Evolutionary conservation across 2,797 vertebrate genomes (phyloP).

Genomic region (Tinamus major): DNA sequence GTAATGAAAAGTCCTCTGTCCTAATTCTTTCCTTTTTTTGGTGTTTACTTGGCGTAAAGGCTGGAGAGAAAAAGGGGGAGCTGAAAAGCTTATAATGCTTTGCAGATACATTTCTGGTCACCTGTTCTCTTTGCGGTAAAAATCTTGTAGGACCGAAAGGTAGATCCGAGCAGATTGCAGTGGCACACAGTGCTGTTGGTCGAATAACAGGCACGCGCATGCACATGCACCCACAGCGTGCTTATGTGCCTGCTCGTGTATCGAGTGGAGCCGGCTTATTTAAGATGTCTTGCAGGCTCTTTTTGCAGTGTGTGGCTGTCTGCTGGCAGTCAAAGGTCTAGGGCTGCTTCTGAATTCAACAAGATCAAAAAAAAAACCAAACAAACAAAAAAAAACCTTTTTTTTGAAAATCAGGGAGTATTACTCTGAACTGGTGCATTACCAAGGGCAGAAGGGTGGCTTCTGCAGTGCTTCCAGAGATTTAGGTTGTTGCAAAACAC

Average conservation of each 20-base stretch:
- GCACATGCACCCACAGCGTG: rapidly evolving
- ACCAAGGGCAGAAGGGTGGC: not conserved
- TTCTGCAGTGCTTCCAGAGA: not conserved
- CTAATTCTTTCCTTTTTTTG: not conserved
- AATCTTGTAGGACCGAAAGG: not conserved
- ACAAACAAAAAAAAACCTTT: rapidly evolving
- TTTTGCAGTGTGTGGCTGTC: not conserved
- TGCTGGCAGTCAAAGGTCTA: not conserved
- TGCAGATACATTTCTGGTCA: not conserved
- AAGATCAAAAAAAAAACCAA: not conserved
- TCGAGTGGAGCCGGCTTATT: rapidly evolving
- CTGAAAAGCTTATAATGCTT: not conserved
- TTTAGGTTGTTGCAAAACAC: not conserved
- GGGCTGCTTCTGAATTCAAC: not conserved
- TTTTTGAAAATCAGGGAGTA: not conserved
- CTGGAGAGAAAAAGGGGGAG: not conserved
- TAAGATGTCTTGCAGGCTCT: rapidly evolving
- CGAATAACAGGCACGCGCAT: not conserved
- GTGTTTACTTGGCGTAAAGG: not conserved
- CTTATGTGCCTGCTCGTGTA: rapidly evolving
- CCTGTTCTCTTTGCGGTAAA: not conserved
- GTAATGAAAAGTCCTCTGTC: not conserved
- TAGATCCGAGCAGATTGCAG: not conserved
- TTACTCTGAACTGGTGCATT: not conserved
- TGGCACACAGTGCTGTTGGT: not conserved